phyloP scores from a whole-genome alignment of 2,797 vertebrate genomes.

The Crax fasciolata region DNA sequence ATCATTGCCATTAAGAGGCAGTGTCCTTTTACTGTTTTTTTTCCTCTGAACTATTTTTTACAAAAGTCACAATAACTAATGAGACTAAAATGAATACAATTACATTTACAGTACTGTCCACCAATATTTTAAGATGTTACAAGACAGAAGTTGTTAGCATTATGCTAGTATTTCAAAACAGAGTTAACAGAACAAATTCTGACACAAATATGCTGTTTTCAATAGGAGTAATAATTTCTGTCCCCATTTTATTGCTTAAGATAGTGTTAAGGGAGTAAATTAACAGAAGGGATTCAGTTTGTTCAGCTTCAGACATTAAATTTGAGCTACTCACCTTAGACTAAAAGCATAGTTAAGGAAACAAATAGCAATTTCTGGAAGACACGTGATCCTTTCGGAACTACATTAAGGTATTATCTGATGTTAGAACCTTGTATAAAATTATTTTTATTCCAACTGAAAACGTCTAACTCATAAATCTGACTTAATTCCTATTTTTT shows the following conservation, averaged over 20 bases:
- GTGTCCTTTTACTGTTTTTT: not conserved
- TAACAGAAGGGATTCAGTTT: not conserved
- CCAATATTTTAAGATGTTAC: not conserved
- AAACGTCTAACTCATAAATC: not conserved
- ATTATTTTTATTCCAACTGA: not conserved
- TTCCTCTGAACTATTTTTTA: not conserved
- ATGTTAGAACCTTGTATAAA: not conserved
- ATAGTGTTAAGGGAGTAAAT: not conserved
- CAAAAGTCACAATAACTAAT: not conserved
- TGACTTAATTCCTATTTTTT: not conserved
- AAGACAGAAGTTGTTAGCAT: not conserved
- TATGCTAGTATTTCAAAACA: not conserved
- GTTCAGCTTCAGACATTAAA: not conserved
- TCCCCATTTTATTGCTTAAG: not conserved
- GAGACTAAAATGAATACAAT: not conserved
- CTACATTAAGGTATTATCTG: not conserved
- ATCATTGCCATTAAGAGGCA: not conserved
- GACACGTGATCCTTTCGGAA: not conserved
- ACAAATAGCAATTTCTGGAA: not conserved
- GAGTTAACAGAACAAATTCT: not conserved
- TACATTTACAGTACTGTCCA: not conserved
- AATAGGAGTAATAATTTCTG: not conserved
- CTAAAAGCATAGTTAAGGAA: not conserved
- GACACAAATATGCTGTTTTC: not conserved
- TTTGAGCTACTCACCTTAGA: not conserved